Conservation (phyloP, 2,888 invertebrate species). For the Dascillus cervinus region DNA sequence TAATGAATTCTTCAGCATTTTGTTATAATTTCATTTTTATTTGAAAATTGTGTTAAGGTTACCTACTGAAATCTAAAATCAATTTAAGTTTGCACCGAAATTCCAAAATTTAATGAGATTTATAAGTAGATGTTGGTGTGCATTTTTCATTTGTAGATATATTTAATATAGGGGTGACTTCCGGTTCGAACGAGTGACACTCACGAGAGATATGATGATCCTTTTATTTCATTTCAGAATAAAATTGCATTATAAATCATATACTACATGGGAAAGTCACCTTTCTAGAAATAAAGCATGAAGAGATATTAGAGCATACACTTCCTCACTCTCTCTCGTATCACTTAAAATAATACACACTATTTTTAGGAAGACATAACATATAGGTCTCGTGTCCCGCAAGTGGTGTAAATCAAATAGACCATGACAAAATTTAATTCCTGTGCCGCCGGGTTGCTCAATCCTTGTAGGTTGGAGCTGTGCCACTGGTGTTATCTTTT, state of each 20-base stretch:
- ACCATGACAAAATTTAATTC: conserved; percentile 24
- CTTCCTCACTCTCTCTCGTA: too few relatives aligned
- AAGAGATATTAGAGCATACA: conserved; percentile 10
- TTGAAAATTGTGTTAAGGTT: too few relatives aligned
- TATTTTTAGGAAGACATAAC: conserved; percentile 14
- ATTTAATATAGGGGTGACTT: too few relatives aligned
- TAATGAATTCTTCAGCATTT: too few relatives aligned
- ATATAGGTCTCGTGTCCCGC: conserved; percentile 17
- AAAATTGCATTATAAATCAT: conserved; percentile 26
- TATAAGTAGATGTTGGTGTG: too few relatives aligned
- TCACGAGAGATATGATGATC: too few relatives aligned
- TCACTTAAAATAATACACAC: conserved; percentile 15
- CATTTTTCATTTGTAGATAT: too few relatives aligned
- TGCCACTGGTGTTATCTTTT: conserved; percentile 18
- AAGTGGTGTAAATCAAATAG: conserved; percentile 24
- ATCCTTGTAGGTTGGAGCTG: conserved; percentile 15
- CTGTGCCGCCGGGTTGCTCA: conserved; percentile 20
- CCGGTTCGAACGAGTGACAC: too few relatives aligned
- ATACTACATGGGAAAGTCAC: conserved; percentile 20
- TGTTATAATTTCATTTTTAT: too few relatives aligned
- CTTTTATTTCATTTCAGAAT: conserved; percentile 16
- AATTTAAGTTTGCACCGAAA: too few relatives aligned
- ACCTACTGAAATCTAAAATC: too few relatives aligned
- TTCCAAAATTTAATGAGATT: too few relatives aligned
- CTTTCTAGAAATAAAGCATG: conserved; percentile 17